A percentile compares a stretch with the other conserved stretches of the same genome.
phyloP scores from a whole-genome alignment of 2,888 invertebrate genomes.

The Archips xylosteana region DNA sequence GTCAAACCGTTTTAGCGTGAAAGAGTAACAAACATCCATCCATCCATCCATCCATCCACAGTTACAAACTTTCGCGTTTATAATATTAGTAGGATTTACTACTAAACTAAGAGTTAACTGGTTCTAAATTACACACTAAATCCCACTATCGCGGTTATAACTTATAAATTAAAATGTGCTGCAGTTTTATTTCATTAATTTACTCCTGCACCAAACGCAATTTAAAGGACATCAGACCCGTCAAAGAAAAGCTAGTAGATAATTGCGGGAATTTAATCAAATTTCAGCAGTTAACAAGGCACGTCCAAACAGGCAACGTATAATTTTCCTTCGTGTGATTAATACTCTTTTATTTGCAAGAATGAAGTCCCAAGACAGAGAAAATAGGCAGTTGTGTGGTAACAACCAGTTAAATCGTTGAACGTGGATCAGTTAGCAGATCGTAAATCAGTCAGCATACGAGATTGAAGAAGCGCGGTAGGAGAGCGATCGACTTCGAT shows the following conservation, averaged over 20 bases:
- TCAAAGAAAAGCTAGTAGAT: neutral
- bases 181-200: neutral
- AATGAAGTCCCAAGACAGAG: conserved; percentile 41
- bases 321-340: conserved; percentile 32
- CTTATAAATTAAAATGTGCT: neutral
- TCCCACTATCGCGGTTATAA: neutral
- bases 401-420: conserved; percentile 47
- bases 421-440: conserved; percentile 59
- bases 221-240: neutral
- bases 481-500: conserved; percentile 29
- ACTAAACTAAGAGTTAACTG: too few species aligned
- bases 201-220: neutral
- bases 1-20: too few species aligned
- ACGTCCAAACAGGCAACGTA: conserved; percentile 15
- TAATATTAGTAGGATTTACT: too few species aligned
- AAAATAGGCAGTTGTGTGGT: conserved; percentile 46
- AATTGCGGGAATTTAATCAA: conserved; percentile 18
- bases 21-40: too few species aligned
- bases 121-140: neutral
- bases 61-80: too few species aligned
- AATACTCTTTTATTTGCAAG: conserved; percentile 38
- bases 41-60: too few species aligned
- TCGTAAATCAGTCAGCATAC: conserved; percentile 62
- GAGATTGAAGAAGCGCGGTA: conserved; percentile 42
- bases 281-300: conserved; percentile 26